These are phyloP conservation scores for Gastrophryne carolinensis DNA, from an alignment of 2,797 vertebrate genomes.

Conservation along the genomic window DNA sequence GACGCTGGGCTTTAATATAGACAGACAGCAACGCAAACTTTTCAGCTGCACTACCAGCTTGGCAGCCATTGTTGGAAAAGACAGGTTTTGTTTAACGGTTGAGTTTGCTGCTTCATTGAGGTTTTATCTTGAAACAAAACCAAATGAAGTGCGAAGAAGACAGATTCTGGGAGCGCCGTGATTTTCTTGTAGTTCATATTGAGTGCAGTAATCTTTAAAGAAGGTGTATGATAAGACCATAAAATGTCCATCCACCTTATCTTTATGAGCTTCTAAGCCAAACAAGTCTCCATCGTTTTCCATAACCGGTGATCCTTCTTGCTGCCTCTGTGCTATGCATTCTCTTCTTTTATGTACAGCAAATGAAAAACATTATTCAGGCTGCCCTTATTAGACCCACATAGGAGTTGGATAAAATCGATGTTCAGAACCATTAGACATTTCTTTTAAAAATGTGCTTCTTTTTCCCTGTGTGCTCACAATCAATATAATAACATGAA, in stretches of 20 bases:
- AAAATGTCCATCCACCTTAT: conserved; percentile 3
- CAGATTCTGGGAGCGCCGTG: background rate
- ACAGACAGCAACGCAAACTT: too few relatives aligned
- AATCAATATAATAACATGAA: background rate
- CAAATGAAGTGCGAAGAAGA: background rate
- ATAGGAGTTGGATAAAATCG: background rate
- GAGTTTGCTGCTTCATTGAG: background rate
- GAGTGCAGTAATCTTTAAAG: background rate
- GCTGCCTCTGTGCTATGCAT: background rate
- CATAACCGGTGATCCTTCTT: background rate
- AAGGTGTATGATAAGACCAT: background rate
- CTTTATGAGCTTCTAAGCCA: conserved; percentile 8
- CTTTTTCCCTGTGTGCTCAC: background rate
- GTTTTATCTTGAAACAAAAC: conserved; percentile 8
- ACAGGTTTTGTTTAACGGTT: background rate
- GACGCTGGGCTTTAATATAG: too few relatives aligned
- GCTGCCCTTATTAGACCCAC: background rate
- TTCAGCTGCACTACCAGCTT: too few relatives aligned
- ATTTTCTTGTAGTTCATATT: background rate
- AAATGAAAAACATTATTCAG: background rate
- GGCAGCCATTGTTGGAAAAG: too few relatives aligned
- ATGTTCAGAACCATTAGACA: background rate
- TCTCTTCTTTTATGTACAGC: background rate
- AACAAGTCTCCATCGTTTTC: background rate
- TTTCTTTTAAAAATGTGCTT: background rate